Evolutionary conservation across 2,888 invertebrate genomes (phyloP).

Genomic region (Acanthoscelides obtectus): DNA sequence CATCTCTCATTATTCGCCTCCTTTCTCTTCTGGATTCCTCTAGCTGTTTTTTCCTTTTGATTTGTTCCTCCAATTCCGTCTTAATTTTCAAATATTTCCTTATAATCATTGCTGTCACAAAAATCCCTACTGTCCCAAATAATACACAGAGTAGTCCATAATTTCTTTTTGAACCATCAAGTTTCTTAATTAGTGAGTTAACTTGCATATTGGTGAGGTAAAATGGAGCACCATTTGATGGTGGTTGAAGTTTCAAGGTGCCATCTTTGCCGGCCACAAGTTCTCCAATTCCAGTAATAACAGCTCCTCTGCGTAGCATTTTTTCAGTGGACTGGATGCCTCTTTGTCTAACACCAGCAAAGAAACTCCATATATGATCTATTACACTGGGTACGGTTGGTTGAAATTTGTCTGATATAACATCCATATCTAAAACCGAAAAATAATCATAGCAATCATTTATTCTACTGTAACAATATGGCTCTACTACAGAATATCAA

Average conservation of each 20-base stretch:
- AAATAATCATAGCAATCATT: background rate
- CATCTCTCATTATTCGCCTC: constrained; percentile 60
- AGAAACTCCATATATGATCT: constrained; percentile 80
- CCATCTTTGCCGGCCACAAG: constrained; percentile 61
- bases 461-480: no score
- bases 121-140: constrained; percentile 54
- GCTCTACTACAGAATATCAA: no score
- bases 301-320: constrained; percentile 76
- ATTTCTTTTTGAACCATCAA: constrained; percentile 66
- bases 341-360: constrained; percentile 76
- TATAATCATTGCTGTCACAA: constrained; percentile 49
- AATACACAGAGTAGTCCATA: constrained; percentile 55
- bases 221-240: constrained; percentile 64
- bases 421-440: constrained; percentile 62
- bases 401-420: constrained; percentile 78
- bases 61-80: constrained; percentile 55
- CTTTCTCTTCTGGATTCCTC: constrained; percentile 64
- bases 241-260: constrained; percentile 66
- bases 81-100: constrained; percentile 50
- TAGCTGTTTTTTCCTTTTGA: constrained; percentile 55
- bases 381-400: constrained; percentile 70
- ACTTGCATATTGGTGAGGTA: constrained; percentile 78
- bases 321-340: constrained; percentile 85
- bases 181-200: constrained; percentile 65
- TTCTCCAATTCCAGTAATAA: constrained; percentile 75